Evolutionary conservation across 2,797 vertebrate species (phyloP).

Genomic region (Echeneis naucrates): DNA sequence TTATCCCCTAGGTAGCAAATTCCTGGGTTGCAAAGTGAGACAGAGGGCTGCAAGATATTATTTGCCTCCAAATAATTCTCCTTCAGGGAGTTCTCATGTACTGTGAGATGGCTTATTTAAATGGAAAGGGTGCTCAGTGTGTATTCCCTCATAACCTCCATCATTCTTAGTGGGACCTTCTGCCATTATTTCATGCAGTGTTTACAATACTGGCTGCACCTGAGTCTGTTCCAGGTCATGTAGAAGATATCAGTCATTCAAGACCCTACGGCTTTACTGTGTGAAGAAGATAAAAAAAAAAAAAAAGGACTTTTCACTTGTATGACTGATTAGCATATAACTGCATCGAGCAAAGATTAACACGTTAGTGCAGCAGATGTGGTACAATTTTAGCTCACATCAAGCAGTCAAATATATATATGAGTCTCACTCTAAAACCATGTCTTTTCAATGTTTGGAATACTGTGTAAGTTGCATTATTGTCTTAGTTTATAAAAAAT

Average conservation of each 20-base stretch:
- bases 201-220: slow-evolving; percentile 36
- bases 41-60: slow-evolving; percentile 57
- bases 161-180: slow-evolving; percentile 55
- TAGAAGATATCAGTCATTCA: slow-evolving; percentile 44
- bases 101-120: slow-evolving; percentile 69
- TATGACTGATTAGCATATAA: slow-evolving; percentile 26
- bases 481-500: neutral
- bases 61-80: slow-evolving; percentile 51
- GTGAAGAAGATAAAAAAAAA: slow-evolving; percentile 51
- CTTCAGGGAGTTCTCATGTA: slow-evolving; percentile 45
- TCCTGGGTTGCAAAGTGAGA: slow-evolving; percentile 67
- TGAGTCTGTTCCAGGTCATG: slow-evolving; percentile 54
- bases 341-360: slow-evolving; percentile 46
- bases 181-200: slow-evolving; percentile 35
- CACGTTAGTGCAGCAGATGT: slow-evolving; percentile 17
- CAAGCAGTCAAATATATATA: neutral
- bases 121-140: slow-evolving; percentile 46
- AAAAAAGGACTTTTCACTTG: slow-evolving; percentile 47
- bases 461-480: slow-evolving; percentile 4
- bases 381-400: slow-evolving; percentile 3
- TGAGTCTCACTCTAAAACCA: neutral
- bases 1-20: slow-evolving; percentile 48
- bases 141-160: slow-evolving; percentile 57
- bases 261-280: slow-evolving; percentile 29
- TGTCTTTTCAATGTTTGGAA: neutral